Evolutionary conservation across 92 coral and sea anemone genomes (phyloP), one percentile per base, ranked within the genome.

Genomic region (Actinernus sp.): DNA sequence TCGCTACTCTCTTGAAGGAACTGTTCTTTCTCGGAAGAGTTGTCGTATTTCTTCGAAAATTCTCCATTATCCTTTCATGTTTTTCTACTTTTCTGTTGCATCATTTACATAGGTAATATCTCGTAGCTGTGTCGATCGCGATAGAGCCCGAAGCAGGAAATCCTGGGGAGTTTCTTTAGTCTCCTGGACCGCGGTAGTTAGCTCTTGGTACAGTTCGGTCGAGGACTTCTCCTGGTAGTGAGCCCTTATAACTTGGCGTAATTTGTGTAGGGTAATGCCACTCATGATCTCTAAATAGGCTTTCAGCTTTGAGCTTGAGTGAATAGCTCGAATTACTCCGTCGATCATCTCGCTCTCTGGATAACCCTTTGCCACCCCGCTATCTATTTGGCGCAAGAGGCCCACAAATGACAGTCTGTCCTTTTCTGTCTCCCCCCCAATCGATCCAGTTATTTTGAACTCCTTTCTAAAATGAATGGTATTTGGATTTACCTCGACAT

Each of bases 191-290:
- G 45, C 1, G 19, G 64, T 66, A 20, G 77, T 76, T 13, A 76
- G 33, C 47, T 76, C 77, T 30, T 76, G 76, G 33, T 76, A 76
- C 26, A 76, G 47, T 34, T 76, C 76, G 0, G 83, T 53, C 4
- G 66, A 66, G 16, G 58, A 24, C 39, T 66, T 66, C 34, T 66
- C 74, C 22, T 66, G 74, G 29, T 66, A 66, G 63, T 66, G 74
- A 9, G 27, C 74, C 18, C 74, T 19, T 19, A 66, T 17, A 0
- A 66, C 52, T 34, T 66, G 74, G 23, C 74, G 18, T 8, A 74
- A 55, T 26, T 74, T 74, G 13, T 32, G 81, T 26, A 74, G 47
- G 16, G 71, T 60, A 24, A 74, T 63, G 33, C 52, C 73, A 9
- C 34, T 40, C 31, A 63, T 74, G 7, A 73, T 73, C 50, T 73